Evolutionary conservation across 2,888 invertebrate species (phyloP).

Genomic region (Ypsolopha sequella): DNA sequence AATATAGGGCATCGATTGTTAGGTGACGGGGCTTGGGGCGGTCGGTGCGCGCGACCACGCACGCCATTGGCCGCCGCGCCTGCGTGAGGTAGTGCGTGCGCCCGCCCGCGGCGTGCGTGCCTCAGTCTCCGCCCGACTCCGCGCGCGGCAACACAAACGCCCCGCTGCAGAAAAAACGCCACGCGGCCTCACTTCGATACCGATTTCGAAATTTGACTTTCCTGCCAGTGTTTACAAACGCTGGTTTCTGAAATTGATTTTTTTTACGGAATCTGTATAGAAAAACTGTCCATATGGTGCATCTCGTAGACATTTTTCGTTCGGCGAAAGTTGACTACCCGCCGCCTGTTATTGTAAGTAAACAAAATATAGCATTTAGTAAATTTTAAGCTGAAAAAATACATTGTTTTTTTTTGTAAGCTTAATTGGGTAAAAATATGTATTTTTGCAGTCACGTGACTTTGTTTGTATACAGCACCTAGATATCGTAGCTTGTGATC

Average conservation of each 20-base stretch:
- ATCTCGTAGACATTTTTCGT: slow-evolving; percentile 84
- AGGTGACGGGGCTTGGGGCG: slow-evolving; percentile 61
- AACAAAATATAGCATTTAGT: too few relatives aligned
- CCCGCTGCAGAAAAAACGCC: slow-evolving; percentile 14
- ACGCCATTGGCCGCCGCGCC: slow-evolving; percentile 67
- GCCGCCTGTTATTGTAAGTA: slow-evolving; percentile 80
- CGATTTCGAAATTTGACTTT: neutral
- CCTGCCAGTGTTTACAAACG: neutral
- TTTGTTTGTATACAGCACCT: slow-evolving; percentile 11
- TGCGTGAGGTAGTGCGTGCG: slow-evolving; percentile 59
- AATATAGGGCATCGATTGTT: slow-evolving; percentile 72
- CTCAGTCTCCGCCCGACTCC: slow-evolving; percentile 50
- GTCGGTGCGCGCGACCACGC: slow-evolving; percentile 68
- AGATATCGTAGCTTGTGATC: too few relatives aligned
- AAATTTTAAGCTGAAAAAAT: too few relatives aligned
- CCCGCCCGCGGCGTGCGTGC: slow-evolving; percentile 56
- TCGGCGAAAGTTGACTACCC: slow-evolving; percentile 84
- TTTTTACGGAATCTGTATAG: slow-evolving; percentile 1
- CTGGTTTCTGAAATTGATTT: neutral
- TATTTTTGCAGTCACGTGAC: slow-evolving; percentile 2
- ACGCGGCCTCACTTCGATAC: slow-evolving; percentile 1
- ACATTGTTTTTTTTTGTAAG: too few relatives aligned
- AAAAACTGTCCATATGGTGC: slow-evolving; percentile 82
- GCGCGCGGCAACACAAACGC: slow-evolving; percentile 33
- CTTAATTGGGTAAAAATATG: too few relatives aligned